Evolutionary conservation across 2,888 invertebrate genomes (phyloP).

Genomic region (Hermodice carunculata): DNA sequence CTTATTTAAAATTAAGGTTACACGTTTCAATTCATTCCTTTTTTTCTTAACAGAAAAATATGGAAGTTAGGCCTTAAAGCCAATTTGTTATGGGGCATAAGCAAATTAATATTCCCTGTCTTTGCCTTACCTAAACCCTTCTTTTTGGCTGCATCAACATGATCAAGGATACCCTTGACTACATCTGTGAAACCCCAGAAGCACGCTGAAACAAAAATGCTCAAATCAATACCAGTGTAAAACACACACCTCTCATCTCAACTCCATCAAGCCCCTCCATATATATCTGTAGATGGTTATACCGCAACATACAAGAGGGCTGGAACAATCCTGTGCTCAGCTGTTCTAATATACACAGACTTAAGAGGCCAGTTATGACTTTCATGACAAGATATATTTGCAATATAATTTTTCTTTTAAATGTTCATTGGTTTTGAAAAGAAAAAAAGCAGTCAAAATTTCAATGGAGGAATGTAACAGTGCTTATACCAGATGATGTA

Average conservation of each 20-base stretch:
- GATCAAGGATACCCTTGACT: slow-evolving; percentile 52
- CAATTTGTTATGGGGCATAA: not conserved
- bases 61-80: not conserved
- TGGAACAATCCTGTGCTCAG: not conserved
- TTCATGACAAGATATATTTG: not conserved
- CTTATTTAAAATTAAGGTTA: too few relatives aligned
- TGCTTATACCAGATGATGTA: not conserved
- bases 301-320: not conserved
- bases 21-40: not conserved
- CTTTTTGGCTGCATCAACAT: slow-evolving; percentile 53
- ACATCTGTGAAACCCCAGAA: slow-evolving; percentile 66
- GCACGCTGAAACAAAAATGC: slow-evolving; percentile 47
- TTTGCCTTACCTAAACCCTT: slow-evolving; percentile 31
- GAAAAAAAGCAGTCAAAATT: not conserved
- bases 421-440: not conserved
- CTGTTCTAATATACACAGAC: not conserved
- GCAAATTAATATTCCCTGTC: not conserved
- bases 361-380: not conserved
- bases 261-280: too few relatives aligned
- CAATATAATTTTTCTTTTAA: slow-evolving; percentile 16
- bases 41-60: not conserved
- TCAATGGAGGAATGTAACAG: not conserved
- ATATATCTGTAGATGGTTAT: not conserved
- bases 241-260: too few relatives aligned
- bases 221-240: too few relatives aligned